Percentiles rank a stretch among this genome's conserved stretches.
Conservation (phyloP, 2,888 invertebrate genomes). For the Dioctria linearis region DNA sequence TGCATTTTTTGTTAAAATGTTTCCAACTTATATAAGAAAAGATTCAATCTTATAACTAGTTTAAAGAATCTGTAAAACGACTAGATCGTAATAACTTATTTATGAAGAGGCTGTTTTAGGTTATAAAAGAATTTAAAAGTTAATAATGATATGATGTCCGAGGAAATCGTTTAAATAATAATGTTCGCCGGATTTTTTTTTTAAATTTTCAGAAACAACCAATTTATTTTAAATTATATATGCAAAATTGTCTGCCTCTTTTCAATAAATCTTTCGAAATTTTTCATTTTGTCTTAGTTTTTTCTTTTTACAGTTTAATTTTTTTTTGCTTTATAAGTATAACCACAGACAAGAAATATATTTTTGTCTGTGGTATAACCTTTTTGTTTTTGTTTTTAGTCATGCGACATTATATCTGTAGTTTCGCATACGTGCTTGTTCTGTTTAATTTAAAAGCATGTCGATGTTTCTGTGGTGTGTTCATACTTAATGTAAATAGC, state of each 20-base stretch:
- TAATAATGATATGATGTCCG: neutral
- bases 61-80: slow-evolving; percentile 1
- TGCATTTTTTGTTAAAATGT: slow-evolving; percentile 8
- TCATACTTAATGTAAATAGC: too few relatives aligned
- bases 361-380: too few relatives aligned
- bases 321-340: neutral
- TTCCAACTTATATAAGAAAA: slow-evolving; percentile 17
- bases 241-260: slow-evolving; percentile 26
- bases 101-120: slow-evolving; percentile 45
- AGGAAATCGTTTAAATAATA: slow-evolving; percentile 6
- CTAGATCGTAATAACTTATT: slow-evolving; percentile 15
- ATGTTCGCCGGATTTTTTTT: neutral
- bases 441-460: too few relatives aligned
- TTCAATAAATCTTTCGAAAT: slow-evolving; percentile 36
- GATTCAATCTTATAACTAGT: slow-evolving; percentile 5
- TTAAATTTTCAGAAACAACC: neutral
- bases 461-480: too few relatives aligned
- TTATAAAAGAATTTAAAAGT: neutral
- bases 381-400: slow-evolving; percentile 5
- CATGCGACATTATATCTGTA: too few relatives aligned
- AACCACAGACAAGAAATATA: too few relatives aligned
- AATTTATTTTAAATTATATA: neutral
- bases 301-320: slow-evolving; percentile 4
- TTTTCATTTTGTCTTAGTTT: slow-evolving; percentile 12
- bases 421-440: too few relatives aligned